These are phyloP conservation scores for Adelosebastes latens DNA, from an alignment of 2,797 vertebrate genomes.

Conservation along the genomic window DNA sequence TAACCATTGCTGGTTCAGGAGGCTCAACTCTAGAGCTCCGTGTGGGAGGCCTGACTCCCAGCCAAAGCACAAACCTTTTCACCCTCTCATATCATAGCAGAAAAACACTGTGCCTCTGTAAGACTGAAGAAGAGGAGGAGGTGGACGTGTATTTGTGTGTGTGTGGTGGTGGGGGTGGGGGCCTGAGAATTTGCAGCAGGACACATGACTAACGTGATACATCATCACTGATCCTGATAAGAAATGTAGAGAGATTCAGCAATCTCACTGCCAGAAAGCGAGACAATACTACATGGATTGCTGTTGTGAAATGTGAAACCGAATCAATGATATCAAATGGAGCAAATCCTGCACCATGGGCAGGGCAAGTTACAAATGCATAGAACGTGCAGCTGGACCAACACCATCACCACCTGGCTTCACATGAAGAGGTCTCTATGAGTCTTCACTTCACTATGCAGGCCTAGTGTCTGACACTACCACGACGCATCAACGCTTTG, in stretches of 20 bases:
- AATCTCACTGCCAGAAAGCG: background rate
- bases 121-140: background rate
- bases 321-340: slow-evolving; percentile 15
- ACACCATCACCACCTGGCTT: background rate
- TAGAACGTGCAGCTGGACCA: background rate
- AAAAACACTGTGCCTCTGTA: background rate
- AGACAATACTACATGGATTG: background rate
- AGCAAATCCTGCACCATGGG: slow-evolving; percentile 36
- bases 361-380: background rate
- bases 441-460: background rate
- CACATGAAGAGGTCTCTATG: background rate
- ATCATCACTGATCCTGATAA: background rate
- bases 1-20: background rate
- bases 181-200: slow-evolving; percentile 20
- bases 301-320: slow-evolving; percentile 4
- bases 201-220: background rate
- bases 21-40: background rate
- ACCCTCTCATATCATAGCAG: background rate
- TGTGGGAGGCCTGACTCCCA: background rate
- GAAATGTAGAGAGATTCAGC: background rate
- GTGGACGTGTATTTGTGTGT: background rate
- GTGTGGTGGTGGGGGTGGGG: background rate
- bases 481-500: slow-evolving; percentile 24
- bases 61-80: slow-evolving; percentile 4
- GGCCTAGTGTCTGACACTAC: slow-evolving; percentile 7